phyloP scores from a whole-genome alignment of 2,113 vertebrate genomes.

The Triplophysa rosa region DNA sequence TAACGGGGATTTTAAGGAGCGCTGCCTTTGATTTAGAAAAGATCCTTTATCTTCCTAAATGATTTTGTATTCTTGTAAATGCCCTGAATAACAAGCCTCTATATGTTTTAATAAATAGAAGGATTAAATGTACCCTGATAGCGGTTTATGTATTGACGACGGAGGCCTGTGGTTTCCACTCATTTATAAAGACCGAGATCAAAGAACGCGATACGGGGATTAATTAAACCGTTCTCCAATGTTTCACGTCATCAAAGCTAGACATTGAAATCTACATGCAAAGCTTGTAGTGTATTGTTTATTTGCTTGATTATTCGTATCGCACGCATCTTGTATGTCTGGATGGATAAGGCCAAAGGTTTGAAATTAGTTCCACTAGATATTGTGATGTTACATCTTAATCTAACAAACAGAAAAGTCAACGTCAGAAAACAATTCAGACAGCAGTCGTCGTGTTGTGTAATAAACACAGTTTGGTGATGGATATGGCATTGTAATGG shows the following conservation, averaged over 20 bases:
- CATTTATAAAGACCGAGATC: slow-evolving; percentile 22
- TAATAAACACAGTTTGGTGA: not conserved
- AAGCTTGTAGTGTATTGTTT: not conserved
- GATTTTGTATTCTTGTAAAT: slow-evolving; percentile 19
- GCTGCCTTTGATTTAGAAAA: not conserved
- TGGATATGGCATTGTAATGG: slow-evolving; percentile 30
- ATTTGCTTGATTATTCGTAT: not conserved
- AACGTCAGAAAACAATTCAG: not conserved
- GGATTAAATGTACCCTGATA: not conserved
- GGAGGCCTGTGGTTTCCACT: not conserved
- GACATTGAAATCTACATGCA: not conserved
- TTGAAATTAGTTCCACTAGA: not conserved
- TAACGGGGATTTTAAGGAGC: not conserved
- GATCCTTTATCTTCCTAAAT: not conserved
- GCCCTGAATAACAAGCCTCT: slow-evolving; percentile 14
- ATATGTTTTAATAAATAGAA: slow-evolving; percentile 36
- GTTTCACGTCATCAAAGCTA: slow-evolving; percentile 8
- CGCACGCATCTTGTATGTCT: not conserved
- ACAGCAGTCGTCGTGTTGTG: not conserved
- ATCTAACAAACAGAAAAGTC: not conserved
- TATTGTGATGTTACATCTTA: slow-evolving; percentile 2
- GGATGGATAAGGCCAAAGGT: not conserved
- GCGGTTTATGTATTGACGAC: not conserved
- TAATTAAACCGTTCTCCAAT: not conserved
- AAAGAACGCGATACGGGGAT: slow-evolving; percentile 12